Conservation (phyloP, 64 coral and sea anemone genomes). For the Porites lutea region DNA sequence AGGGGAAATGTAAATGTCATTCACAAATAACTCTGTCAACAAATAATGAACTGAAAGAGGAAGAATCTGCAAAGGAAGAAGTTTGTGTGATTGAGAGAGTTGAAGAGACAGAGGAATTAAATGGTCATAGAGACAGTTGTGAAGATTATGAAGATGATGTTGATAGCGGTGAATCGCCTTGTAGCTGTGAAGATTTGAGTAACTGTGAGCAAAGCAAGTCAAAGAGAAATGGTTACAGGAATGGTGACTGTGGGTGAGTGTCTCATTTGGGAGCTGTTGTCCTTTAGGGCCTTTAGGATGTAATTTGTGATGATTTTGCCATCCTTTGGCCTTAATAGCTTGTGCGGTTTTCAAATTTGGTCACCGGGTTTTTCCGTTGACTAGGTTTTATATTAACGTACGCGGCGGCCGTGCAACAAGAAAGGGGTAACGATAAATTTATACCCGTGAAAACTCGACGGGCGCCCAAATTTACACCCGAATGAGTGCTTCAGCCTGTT, state of each 20-base stretch:
- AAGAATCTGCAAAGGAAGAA: slow-evolving; percentile 56
- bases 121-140: slow-evolving; percentile 77
- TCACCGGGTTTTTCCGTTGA: too few relatives aligned
- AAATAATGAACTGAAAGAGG: slow-evolving; percentile 25
- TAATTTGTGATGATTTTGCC: too few relatives aligned
- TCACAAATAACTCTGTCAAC: slow-evolving; percentile 10
- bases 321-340: background rate
- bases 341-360: too few relatives aligned
- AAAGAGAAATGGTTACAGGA: background rate
- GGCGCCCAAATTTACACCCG: too few relatives aligned
- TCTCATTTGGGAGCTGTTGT: background rate
- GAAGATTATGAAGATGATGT: slow-evolving; percentile 78
- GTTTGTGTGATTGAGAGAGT: slow-evolving; percentile 60
- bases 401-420: too few relatives aligned
- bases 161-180: slow-evolving; percentile 60
- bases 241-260: slow-evolving; percentile 68
- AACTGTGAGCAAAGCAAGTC: background rate
- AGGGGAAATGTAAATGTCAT: slow-evolving; percentile 89
- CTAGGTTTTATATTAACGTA: too few relatives aligned
- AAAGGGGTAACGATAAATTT: too few relatives aligned
- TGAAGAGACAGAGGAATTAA: slow-evolving; percentile 61
- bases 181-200: slow-evolving; percentile 59
- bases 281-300: too few relatives aligned
- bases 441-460: too few relatives aligned
- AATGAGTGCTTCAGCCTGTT: too few relatives aligned